Conservation (phyloP, 2,113 vertebrate genomes). For the Chlorocebus sabaeus region DNA sequence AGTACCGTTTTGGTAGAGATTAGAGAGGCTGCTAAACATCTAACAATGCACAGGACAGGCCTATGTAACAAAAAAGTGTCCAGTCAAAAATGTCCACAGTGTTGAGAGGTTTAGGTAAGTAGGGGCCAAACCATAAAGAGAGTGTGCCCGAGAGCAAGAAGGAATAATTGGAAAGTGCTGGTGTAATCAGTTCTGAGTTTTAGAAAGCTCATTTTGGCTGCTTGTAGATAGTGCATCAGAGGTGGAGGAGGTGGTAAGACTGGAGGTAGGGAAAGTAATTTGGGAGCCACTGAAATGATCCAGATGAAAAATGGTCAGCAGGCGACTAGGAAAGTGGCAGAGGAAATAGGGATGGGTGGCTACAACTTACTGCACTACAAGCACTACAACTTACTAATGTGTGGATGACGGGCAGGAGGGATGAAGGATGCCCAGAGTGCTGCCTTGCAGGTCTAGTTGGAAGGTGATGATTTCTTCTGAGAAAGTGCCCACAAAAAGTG, state of each 20-base stretch:
- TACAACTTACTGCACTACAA: too few relatives aligned
- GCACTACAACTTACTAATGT: neutral
- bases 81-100: neutral
- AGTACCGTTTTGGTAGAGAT: neutral
- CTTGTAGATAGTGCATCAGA: neutral
- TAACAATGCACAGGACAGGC: neutral
- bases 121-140: too few relatives aligned
- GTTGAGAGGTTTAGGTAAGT: neutral
- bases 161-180: neutral
- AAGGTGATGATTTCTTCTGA: neutral
- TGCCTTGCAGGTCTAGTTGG: neutral
- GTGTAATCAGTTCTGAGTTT: neutral
- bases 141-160: neutral
- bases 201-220: neutral
- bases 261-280: neutral
- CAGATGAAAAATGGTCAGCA: neutral
- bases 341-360: neutral
- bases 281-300: neutral
- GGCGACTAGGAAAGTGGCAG: neutral
- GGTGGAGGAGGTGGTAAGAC: neutral
- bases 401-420: neutral
- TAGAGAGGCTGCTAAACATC: neutral
- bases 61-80: neutral
- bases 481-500: neutral
- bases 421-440: neutral